Percentiles rank a stretch among this genome's conserved stretches.
Conservation (phyloP, 2,797 vertebrate species). For the Malurus splendens region DNA sequence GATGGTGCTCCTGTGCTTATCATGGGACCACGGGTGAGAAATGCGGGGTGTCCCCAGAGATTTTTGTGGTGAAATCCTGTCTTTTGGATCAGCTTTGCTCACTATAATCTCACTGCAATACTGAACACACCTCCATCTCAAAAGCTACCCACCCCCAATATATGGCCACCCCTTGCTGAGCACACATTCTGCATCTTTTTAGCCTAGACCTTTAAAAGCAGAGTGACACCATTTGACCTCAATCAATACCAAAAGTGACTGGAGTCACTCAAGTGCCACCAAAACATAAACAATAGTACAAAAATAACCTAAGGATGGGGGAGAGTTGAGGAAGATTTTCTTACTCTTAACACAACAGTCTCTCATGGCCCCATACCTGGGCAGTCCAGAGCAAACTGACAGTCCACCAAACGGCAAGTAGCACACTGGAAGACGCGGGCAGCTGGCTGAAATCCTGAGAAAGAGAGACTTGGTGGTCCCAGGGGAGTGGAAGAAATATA, state of each 20-base stretch:
- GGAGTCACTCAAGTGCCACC: background rate
- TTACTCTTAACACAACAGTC: background rate
- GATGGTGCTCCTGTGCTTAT: background rate
- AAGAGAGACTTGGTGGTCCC: background rate
- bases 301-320: background rate
- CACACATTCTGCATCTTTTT: background rate
- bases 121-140: background rate
- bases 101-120: background rate
- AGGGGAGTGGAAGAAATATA: background rate
- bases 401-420: background rate
- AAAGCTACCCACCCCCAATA: background rate
- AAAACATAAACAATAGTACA: background rate
- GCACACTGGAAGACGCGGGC: background rate
- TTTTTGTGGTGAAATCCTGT: background rate
- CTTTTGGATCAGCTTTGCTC: background rate
- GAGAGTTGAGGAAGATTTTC: background rate
- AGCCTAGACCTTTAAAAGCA: background rate
- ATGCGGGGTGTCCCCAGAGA: rapidly evolving
- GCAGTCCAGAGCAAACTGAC: background rate
- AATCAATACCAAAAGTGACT: background rate
- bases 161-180: background rate
- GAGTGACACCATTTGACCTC: background rate
- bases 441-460: background rate
- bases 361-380: constrained; percentile 10
- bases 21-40: background rate